phyloP scores from a whole-genome alignment of 2,888 invertebrate genomes.

The Ceriagrion tenellum region DNA sequence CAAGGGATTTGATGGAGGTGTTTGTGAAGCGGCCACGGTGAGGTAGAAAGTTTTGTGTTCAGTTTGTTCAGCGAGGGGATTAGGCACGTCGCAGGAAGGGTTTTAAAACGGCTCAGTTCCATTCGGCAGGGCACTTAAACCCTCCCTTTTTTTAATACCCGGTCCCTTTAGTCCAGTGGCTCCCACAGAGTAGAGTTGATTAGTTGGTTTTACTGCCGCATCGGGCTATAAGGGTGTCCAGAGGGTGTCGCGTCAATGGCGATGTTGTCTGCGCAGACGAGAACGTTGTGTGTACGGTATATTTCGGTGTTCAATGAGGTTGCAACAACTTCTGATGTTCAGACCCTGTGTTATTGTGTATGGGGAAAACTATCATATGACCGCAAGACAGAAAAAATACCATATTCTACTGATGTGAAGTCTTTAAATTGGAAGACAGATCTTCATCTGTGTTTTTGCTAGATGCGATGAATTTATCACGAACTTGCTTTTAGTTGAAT shows the following conservation, averaged over 20 bases:
- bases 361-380: too few species aligned
- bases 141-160: not conserved
- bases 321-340: not conserved
- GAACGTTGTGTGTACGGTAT: not conserved
- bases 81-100: not conserved
- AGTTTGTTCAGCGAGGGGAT: not conserved
- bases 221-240: not conserved
- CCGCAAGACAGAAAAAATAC: too few species aligned
- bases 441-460: too few species aligned
- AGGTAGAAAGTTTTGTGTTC: not conserved
- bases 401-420: too few species aligned
- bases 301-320: not conserved
- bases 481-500: too few species aligned
- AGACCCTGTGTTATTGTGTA: too few species aligned
- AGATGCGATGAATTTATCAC: too few species aligned
- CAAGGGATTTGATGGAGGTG: not conserved
- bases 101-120: conserved; percentile 8
- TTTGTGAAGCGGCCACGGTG: not conserved
- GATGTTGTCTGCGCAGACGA: not conserved
- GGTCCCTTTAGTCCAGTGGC: not conserved
- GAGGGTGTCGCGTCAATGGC: not conserved
- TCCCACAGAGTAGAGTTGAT: conserved; percentile 17
- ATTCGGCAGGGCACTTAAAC: not conserved
- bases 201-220: conserved; percentile 36
- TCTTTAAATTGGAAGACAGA: too few species aligned